A percentile compares a stretch with the other conserved stretches of the same genome.
Conservation (phyloP, 2,797 vertebrate genomes). For the Smutsia gigantea region DNA sequence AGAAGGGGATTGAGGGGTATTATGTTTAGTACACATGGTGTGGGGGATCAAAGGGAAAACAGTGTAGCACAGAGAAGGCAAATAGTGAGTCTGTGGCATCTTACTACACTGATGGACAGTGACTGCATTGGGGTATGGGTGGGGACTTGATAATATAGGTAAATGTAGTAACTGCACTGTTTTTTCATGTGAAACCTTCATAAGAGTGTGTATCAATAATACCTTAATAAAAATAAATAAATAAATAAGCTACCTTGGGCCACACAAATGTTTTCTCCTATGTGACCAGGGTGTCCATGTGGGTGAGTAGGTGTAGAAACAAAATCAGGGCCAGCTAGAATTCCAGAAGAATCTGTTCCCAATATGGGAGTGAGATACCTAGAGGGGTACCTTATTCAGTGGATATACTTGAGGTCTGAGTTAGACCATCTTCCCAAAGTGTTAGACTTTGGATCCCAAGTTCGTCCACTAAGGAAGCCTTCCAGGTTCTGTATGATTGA, state of each 20-base stretch:
- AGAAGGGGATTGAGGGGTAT: too few relatives aligned
- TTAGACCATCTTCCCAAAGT: conserved; percentile 32
- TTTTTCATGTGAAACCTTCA: too few relatives aligned
- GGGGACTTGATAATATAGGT: too few relatives aligned
- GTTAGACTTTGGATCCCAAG: not conserved
- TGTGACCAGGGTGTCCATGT: not conserved
- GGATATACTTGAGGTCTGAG: not conserved
- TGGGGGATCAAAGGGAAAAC: too few relatives aligned
- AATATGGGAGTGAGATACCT: not conserved
- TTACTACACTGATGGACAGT: too few relatives aligned
- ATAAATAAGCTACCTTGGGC: not conserved
- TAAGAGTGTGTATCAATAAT: too few relatives aligned
- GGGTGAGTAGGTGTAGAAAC: not conserved
- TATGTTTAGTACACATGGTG: too few relatives aligned
- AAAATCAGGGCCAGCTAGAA: not conserved
- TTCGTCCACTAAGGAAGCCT: conserved; percentile 10
- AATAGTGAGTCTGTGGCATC: too few relatives aligned
- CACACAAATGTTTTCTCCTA: not conserved
- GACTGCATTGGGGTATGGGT: too few relatives aligned
- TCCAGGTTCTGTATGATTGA: conserved; percentile 1
- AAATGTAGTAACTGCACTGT: too few relatives aligned
- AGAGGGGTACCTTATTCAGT: not conserved
- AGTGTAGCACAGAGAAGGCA: too few relatives aligned
- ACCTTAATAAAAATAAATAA: too few relatives aligned
- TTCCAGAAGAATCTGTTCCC: not conserved